A percentile compares a stretch with the other conserved stretches of the same genome.
Conservation (phyloP, 2,113 vertebrate genomes). For the Ellobius talpinus region DNA sequence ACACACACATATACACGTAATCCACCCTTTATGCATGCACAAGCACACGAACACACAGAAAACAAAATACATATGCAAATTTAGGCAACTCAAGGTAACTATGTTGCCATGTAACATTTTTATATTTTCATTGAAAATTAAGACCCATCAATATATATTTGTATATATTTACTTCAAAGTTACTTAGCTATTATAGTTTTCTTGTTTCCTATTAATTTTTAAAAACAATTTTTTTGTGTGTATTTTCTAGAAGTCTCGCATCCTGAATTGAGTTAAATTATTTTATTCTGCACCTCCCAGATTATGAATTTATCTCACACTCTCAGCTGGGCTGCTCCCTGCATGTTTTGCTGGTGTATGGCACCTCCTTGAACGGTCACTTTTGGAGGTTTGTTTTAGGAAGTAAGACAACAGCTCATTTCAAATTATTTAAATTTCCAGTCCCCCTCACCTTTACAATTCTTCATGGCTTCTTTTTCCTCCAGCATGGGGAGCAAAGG, state of each 20-base stretch:
- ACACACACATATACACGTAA: background rate
- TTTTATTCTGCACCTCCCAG: background rate
- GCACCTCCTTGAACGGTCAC: background rate
- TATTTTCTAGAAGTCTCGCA: background rate
- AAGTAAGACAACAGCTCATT: background rate
- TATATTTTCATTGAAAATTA: background rate
- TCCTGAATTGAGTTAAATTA: constrained; percentile 1
- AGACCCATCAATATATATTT: background rate
- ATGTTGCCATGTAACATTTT: background rate
- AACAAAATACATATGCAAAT: constrained; percentile 4
- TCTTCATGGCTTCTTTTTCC: background rate
- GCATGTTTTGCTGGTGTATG: background rate
- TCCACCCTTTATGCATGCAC: background rate
- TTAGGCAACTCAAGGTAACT: background rate
- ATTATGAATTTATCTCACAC: constrained; percentile 10
- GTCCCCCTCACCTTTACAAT: background rate
- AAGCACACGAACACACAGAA: accelerated
- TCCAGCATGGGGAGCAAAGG: background rate
- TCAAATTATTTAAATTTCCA: constrained; percentile 19
- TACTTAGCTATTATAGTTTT: constrained; percentile 41
- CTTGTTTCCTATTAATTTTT: constrained; percentile 36
- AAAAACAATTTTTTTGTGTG: background rate
- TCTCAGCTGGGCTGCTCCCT: background rate
- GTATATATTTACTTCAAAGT: background rate
- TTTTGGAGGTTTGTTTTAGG: background rate